Base-by-base conservation (phyloP, 2,113 vertebrate species). In the Percina caprodes region DNA sequence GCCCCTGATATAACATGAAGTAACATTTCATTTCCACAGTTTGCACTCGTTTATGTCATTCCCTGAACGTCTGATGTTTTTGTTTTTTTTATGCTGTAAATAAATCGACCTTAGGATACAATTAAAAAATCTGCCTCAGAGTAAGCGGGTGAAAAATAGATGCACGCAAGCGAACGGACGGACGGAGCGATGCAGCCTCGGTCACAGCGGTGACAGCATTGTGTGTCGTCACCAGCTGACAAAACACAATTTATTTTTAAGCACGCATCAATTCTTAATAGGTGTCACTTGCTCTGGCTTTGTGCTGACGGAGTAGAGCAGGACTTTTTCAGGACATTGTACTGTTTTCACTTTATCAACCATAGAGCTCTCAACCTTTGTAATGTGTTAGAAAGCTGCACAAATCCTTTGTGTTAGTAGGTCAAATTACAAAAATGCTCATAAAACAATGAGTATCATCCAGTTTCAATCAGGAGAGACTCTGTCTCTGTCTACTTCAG, bases 41-140 rank as follows among this genome's bases (percentile, higher is more conserved):
- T 71, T 83, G 48, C 7, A 1, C 60, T 72, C 48, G 72, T 86
- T 78, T 69, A 74, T 80, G 79, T 69, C 73, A 26, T 55, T 49
- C 62, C 77, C 54, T 24, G 58, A 65, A 61, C 65, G 15, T 73
- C 8, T 33, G 35, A 55, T 84, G 73, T 65, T 69, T 8, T 19
- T 12, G 13, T 87, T n/a, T 86, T 77, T 84, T 71, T 71, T 67
- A 82, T 19, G 69, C 26, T 35, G 70, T 69, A 79, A 84, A 91
- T 82, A 79, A 88, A 74, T 72, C 13, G 18, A 87, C 85, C 77
- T 21, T 0, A n/a, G 85, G 91, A 72, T 15, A 86, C 78, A 91
- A 92, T 89, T 88, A 91, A 90, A 86, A 87, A 77, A 87, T 75
- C 67, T 48, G 67, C 83, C 81, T 88, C 62, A 6, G 71, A 89